These are phyloP conservation scores for Borostomias antarcticus DNA, from an alignment of 2,797 vertebrate species.

Conservation along the genomic window DNA sequence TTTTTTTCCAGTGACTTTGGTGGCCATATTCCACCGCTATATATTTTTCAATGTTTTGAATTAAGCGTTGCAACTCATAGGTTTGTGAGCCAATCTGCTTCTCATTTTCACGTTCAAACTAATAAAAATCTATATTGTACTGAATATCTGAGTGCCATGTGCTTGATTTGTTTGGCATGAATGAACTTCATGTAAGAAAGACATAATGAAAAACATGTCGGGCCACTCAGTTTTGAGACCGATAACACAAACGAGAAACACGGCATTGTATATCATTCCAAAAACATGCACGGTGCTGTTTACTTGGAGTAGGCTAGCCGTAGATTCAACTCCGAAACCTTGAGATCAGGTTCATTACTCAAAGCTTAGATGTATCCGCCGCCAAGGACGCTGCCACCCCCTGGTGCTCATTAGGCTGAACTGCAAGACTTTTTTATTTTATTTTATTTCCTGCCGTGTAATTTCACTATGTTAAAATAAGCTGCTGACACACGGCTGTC, in stretches of 20 bases:
- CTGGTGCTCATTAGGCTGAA: background rate
- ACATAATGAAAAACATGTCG: too few species aligned
- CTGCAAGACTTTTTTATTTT: background rate
- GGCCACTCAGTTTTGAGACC: too few species aligned
- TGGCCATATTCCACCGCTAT: background rate
- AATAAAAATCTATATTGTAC: constrained; percentile 79
- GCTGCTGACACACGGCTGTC: background rate
- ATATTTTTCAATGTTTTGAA: constrained; percentile 47
- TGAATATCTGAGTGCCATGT: constrained; percentile 27
- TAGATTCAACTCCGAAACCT: too few species aligned
- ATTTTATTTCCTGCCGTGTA: background rate
- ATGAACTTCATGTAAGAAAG: background rate
- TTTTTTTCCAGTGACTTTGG: constrained; percentile 3
- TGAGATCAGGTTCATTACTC: too few species aligned
- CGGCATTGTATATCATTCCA: too few species aligned
- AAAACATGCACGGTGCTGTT: too few species aligned
- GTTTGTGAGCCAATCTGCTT: constrained; percentile 69
- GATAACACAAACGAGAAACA: too few species aligned
- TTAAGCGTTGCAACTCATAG: constrained; percentile 51
- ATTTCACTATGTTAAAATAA: background rate
- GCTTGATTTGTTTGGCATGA: background rate
- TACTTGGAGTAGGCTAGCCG: too few species aligned
- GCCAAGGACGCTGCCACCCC: background rate
- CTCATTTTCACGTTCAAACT: constrained; percentile 64
- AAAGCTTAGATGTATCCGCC: background rate